A percentile compares a stretch with the other conserved stretches of the same genome.
phyloP scores from a whole-genome alignment of 2,113 vertebrate species.

The Spea bombifrons region DNA sequence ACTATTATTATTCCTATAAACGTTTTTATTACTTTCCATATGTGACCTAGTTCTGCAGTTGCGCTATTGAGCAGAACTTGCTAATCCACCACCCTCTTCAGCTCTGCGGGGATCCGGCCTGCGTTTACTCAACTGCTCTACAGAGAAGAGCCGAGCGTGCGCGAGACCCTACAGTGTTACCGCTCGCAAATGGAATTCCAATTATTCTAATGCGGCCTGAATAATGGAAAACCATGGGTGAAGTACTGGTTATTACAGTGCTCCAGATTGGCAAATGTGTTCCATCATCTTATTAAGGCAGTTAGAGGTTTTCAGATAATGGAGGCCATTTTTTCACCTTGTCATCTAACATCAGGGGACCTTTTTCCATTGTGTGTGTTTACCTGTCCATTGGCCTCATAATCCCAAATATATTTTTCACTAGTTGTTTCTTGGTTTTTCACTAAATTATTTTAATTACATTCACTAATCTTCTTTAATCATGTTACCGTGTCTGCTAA shows the following conservation, averaged over 20 bases:
- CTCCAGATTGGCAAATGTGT: conserved; percentile 27
- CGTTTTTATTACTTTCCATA: not conserved
- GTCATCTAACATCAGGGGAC: conserved; percentile 3
- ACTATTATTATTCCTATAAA: too few species aligned
- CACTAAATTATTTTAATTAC: too few species aligned
- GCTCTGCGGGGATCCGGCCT: conserved; percentile 16
- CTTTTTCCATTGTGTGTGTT: not conserved
- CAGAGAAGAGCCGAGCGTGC: conserved; percentile 1
- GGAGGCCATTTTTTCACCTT: conserved; percentile 7
- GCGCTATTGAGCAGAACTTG: not conserved
- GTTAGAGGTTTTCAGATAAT: not conserved
- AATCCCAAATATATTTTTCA: too few species aligned
- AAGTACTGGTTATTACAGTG: not conserved
- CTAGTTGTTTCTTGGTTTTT: too few species aligned
- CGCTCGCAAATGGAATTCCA: conserved; percentile 30
- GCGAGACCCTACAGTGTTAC: conserved; percentile 11
- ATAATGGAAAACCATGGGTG: conserved; percentile 10
- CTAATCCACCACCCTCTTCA: conserved; percentile 21
- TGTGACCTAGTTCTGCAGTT: too few species aligned
- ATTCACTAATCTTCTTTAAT: too few species aligned
- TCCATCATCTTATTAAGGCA: conserved; percentile 39
- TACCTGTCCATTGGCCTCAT: too few species aligned
- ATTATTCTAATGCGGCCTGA: conserved; percentile 12
- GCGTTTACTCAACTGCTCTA: not conserved
- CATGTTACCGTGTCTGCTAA: too few species aligned